Conservation (phyloP, 1,140 invertebrate genomes). For the Chymomyza costata region DNA sequence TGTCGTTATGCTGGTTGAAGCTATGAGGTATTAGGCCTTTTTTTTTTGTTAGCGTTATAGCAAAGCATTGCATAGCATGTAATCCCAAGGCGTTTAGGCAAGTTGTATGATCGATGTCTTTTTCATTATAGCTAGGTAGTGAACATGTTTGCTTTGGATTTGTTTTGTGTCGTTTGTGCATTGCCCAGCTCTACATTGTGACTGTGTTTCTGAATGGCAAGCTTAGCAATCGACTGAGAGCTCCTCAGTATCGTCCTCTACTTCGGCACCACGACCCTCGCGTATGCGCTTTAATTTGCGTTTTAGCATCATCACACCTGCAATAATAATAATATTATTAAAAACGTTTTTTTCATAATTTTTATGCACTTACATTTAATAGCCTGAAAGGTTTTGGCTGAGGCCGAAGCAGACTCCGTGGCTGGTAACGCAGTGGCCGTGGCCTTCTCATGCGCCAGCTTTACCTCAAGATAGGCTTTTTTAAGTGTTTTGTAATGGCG, state of each 20-base stretch:
- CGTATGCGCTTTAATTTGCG: conserved; percentile 72
- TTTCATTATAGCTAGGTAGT: too few species aligned
- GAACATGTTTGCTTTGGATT: neutral
- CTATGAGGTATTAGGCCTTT: too few species aligned
- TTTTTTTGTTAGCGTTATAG: too few species aligned
- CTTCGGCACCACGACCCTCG: conserved; percentile 62
- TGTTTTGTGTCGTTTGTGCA: conserved; percentile 16
- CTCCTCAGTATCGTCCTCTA: conserved; percentile 63
- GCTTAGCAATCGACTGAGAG: conserved; percentile 25
- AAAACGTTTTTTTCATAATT: neutral
- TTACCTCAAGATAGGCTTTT: conserved; percentile 67
- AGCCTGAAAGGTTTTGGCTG: conserved; percentile 71
- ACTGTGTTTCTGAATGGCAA: neutral
- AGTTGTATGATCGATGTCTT: too few species aligned
- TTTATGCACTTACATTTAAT: conserved; percentile 58
- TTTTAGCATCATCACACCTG: conserved; percentile 73
- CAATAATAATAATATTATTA: neutral
- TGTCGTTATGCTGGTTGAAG: too few species aligned
- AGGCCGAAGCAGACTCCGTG: conserved; percentile 58
- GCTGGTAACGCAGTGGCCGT: conserved; percentile 43
- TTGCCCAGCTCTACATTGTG: neutral
- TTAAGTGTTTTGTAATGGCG: conserved; percentile 67
- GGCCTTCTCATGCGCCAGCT: conserved; percentile 59
- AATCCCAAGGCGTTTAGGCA: too few species aligned
- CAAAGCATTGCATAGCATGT: too few species aligned